These are phyloP conservation scores for Patella ulyssiponensis DNA, from an alignment of 2,888 invertebrate species.

Conservation along the genomic window DNA sequence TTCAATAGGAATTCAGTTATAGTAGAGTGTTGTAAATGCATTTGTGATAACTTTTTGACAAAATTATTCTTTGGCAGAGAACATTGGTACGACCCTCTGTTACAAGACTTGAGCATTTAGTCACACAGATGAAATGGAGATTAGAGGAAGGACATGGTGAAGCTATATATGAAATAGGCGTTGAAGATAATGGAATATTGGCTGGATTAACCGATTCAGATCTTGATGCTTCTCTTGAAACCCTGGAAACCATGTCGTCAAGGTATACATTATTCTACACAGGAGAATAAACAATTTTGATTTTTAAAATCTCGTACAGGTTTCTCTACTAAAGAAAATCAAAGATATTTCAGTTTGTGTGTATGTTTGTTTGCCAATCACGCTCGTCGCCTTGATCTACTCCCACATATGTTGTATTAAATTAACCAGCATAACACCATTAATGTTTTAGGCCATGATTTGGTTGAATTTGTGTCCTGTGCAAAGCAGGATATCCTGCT, in stretches of 20 bases:
- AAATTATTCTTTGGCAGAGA: conserved; percentile 75
- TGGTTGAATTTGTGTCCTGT: no score
- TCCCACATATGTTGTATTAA: no score
- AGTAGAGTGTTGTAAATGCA: no score
- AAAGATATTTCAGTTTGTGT: no score
- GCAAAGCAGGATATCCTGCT: no score
- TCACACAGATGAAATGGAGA: conserved; percentile 99
- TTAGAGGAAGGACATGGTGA: conserved; percentile 95
- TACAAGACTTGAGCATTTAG: conserved; percentile 93
- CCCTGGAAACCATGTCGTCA: conserved; percentile 89
- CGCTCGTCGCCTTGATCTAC: no score
- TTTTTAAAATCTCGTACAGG: no score
- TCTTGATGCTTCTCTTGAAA: conserved; percentile 88
- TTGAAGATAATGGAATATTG: conserved; percentile 79
- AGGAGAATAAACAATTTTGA: neutral
- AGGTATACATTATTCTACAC: conserved; percentile 72
- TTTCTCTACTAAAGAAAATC: no score
- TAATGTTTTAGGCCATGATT: no score
- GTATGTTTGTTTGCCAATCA: neutral
- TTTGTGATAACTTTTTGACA: no score
- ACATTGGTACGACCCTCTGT: conserved; percentile 93
- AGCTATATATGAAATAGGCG: conserved; percentile 96
- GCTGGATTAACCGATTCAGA: conserved; percentile 87
- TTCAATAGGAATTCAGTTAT: no score
- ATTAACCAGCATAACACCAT: no score